Percentiles rank a stretch among this genome's conserved stretches.
phyloP scores from a whole-genome alignment of 2,888 invertebrate genomes.

The Elegia similella region DNA sequence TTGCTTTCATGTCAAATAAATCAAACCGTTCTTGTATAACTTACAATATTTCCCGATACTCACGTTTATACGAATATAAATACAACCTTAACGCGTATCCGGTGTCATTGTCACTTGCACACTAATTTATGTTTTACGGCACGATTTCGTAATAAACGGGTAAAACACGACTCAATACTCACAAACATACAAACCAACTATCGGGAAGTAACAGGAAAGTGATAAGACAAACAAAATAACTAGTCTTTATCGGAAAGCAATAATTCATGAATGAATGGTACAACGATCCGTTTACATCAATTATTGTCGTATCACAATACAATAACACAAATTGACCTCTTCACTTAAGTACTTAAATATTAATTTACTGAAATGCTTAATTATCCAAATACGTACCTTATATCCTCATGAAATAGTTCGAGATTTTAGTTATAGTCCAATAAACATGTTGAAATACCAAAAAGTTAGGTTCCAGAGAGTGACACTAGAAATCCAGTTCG shows the following conservation, averaged over 20 bases:
- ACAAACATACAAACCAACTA: slow-evolving; percentile 1
- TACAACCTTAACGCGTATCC: slow-evolving; percentile 1
- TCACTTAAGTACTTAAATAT: background rate
- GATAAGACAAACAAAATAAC: slow-evolving; percentile 35
- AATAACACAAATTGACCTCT: slow-evolving; percentile 13
- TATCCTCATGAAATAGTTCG: slow-evolving; percentile 40
- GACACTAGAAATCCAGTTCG: slow-evolving; percentile 66
- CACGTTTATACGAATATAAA: slow-evolving; percentile 4
- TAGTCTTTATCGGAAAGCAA: slow-evolving; percentile 11
- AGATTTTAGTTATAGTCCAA: slow-evolving; percentile 54
- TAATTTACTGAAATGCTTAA: slow-evolving; percentile 13
- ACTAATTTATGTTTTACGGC: slow-evolving; percentile 9
- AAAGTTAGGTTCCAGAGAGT: slow-evolving; percentile 42
- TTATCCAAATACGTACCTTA: slow-evolving; percentile 52
- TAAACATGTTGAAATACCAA: slow-evolving; percentile 42
- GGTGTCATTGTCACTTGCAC: slow-evolving; percentile 14
- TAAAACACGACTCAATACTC: slow-evolving; percentile 7
- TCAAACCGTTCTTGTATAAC: background rate
- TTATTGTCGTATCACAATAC: slow-evolving; percentile 9
- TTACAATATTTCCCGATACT: background rate
- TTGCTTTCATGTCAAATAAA: slow-evolving; percentile 6
- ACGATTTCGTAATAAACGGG: slow-evolving; percentile 10
- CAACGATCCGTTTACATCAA: slow-evolving; percentile 3
- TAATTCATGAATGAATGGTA: slow-evolving; percentile 13
- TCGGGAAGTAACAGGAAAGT: slow-evolving; percentile 27